Percentiles rank a stretch among this genome's conserved stretches.
These are phyloP conservation scores for Microctonus aethiopoides DNA, from an alignment of 2,888 invertebrate species.

Conservation along the genomic window DNA sequence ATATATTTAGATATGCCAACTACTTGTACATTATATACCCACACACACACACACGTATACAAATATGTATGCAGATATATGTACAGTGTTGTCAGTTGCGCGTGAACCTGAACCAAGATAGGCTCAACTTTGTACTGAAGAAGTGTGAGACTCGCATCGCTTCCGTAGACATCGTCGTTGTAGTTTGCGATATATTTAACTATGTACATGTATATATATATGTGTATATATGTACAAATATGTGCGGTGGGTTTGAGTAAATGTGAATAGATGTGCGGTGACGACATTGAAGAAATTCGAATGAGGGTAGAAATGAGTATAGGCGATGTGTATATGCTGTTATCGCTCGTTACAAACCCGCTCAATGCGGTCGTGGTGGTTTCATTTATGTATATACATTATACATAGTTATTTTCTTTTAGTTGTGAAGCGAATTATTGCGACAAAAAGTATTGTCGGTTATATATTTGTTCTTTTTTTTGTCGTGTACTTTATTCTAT, in stretches of 20 bases:
- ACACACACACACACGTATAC: too few species aligned
- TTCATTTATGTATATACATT: background rate
- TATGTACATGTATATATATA: background rate
- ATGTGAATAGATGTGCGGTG: background rate
- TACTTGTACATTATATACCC: background rate
- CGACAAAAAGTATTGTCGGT: constrained; percentile 16
- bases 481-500: constrained; percentile 19
- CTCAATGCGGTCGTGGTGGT: background rate
- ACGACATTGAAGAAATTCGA: constrained; percentile 14
- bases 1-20: background rate
- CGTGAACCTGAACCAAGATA: constrained; percentile 24
- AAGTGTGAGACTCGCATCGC: constrained; percentile 28
- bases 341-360: constrained; percentile 3
- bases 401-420: background rate
- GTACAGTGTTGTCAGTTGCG: constrained; percentile 4
- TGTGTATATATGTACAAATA: background rate
- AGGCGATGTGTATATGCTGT: background rate
- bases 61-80: too few species aligned
- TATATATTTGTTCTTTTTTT: background rate
- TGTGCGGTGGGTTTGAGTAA: too few species aligned
- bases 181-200: constrained; percentile 29
- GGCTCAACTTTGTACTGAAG: constrained; percentile 30
- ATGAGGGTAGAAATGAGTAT: background rate
- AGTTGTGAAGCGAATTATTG: constrained; percentile 14
- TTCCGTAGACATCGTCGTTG: constrained; percentile 21